A percentile compares a stretch with the other conserved stretches of the same genome.
Evolutionary conservation across 2,113 vertebrate species (phyloP).

Genomic region (Clupea harengus): DNA sequence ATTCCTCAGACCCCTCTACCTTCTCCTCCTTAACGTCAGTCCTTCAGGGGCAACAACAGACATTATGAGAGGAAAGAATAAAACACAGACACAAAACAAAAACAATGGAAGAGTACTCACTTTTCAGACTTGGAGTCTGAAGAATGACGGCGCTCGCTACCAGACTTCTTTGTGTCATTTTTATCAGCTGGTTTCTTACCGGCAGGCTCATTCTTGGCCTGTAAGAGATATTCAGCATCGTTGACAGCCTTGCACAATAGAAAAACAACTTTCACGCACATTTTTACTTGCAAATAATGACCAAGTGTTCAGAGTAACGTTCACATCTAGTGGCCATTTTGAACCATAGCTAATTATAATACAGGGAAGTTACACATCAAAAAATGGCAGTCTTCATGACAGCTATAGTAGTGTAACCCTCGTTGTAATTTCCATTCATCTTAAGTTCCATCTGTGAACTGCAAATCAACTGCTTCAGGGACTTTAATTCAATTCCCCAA

Average conservation of each 20-base stretch:
- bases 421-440: background rate
- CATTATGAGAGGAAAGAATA: background rate
- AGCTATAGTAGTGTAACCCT: background rate
- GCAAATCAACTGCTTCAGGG: background rate
- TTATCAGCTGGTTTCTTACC: slow-evolving; percentile 88
- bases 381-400: background rate
- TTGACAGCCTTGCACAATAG: fast-evolving
- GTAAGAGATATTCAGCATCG: background rate
- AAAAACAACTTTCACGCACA: background rate
- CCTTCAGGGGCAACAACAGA: slow-evolving; percentile 40
- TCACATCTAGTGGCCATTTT: too few species aligned
- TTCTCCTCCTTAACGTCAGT: slow-evolving; percentile 82
- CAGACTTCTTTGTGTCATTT: slow-evolving; percentile 75
- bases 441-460: background rate
- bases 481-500: background rate
- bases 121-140: slow-evolving; percentile 83
- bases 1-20: slow-evolving; percentile 70
- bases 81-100: background rate
- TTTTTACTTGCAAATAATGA: too few species aligned
- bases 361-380: too few species aligned
- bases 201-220: slow-evolving; percentile 96
- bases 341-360: too few species aligned
- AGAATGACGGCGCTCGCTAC: slow-evolving; percentile 73
- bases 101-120: slow-evolving; percentile 50
- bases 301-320: too few species aligned